These are phyloP conservation scores for Ochotona princeps DNA, from an alignment of 2,113 vertebrate genomes.

Conservation along the genomic window DNA sequence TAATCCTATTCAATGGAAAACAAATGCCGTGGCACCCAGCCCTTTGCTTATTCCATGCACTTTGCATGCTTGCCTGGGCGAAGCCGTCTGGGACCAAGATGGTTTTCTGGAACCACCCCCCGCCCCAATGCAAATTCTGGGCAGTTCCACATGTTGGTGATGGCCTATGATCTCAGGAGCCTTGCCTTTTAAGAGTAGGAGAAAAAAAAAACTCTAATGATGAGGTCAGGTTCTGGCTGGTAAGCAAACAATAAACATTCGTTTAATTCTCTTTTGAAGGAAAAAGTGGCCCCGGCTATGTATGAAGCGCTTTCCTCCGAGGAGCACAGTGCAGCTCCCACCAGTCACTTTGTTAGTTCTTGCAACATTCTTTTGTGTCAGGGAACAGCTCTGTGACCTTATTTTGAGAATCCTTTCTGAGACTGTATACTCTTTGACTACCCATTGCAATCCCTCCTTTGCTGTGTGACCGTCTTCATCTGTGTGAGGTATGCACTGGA, in stretches of 20 bases:
- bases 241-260: slow-evolving; percentile 62
- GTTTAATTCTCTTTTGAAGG: slow-evolving; percentile 59
- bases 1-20: slow-evolving; percentile 96
- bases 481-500: not conserved
- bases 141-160: slow-evolving; percentile 66
- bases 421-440: not conserved
- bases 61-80: slow-evolving; percentile 87
- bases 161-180: slow-evolving; percentile 53
- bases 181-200: slow-evolving; percentile 4
- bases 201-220: not conserved
- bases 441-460: not conserved
- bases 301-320: slow-evolving; percentile 14
- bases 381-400: not conserved
- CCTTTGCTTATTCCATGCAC: slow-evolving; percentile 89
- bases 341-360: not conserved
- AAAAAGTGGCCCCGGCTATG: slow-evolving; percentile 8
- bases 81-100: slow-evolving; percentile 84
- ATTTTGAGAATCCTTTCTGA: not conserved
- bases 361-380: not conserved
- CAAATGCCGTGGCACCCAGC: slow-evolving; percentile 93
- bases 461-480: not conserved
- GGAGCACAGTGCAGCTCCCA: not conserved
- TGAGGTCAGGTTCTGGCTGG: slow-evolving; percentile 68
- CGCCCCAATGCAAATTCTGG: slow-evolving; percentile 69
- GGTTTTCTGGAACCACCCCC: slow-evolving; percentile 77